These are phyloP conservation scores for Acanthiza pusilla DNA, from an alignment of 2,797 vertebrate genomes.

Conservation along the genomic window DNA sequence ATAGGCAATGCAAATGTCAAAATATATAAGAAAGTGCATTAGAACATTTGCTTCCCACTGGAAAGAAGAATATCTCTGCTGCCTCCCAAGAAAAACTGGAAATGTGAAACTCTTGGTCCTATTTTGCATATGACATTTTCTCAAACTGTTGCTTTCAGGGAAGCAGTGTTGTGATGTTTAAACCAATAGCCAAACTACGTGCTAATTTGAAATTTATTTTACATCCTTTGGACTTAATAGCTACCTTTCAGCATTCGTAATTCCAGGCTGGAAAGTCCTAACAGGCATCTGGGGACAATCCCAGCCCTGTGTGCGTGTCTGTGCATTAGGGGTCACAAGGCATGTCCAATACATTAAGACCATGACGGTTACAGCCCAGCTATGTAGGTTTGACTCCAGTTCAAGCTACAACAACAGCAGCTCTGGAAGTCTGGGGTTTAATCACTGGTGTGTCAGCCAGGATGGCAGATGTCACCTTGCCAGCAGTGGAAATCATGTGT, in stretches of 20 bases:
- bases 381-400: slow-evolving; percentile 32
- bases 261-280: not conserved
- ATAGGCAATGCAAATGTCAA: slow-evolving; percentile 7
- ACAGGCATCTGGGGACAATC: slow-evolving; percentile 44
- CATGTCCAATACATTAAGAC: slow-evolving; percentile 55
- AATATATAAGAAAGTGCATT: not conserved
- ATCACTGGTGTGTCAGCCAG: slow-evolving; percentile 40
- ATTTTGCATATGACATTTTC: not conserved
- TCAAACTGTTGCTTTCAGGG: not conserved
- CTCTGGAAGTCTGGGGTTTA: slow-evolving; percentile 39
- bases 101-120: not conserved
- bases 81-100: not conserved
- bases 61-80: not conserved
- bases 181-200: not conserved
- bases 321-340: slow-evolving; percentile 37
- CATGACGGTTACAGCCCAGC: slow-evolving; percentile 34
- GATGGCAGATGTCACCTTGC: slow-evolving; percentile 51
- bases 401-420: slow-evolving; percentile 13
- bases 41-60: not conserved
- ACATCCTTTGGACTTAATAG: slow-evolving; percentile 15
- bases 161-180: not conserved
- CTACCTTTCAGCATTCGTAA: slow-evolving; percentile 20
- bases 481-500: slow-evolving; percentile 42
- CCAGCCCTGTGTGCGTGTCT: not conserved
- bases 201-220: slow-evolving; percentile 48